Conservation (phyloP, 2,113 vertebrate species). For the Lagopus muta region DNA sequence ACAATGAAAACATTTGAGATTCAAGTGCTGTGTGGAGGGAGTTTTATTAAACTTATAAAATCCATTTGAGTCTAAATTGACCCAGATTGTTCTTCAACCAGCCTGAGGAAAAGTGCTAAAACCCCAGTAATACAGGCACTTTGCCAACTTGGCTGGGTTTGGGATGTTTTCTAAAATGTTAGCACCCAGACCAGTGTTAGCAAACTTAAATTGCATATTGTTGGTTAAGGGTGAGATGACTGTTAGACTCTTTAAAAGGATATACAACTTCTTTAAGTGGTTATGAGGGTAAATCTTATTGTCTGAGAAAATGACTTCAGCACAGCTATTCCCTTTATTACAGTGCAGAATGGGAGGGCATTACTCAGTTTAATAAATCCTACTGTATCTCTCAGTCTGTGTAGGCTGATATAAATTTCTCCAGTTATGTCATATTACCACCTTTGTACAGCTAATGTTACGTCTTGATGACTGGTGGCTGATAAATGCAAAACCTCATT, state of each 20-base stretch:
- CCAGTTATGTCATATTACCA: conserved; percentile 81
- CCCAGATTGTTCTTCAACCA: not conserved
- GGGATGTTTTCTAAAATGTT: not conserved
- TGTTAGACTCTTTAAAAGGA: conserved; percentile 55
- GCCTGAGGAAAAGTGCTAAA: not conserved
- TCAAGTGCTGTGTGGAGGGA: not conserved
- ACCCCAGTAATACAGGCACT: not conserved
- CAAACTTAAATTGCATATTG: conserved; percentile 57
- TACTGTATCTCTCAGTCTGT: conserved; percentile 77
- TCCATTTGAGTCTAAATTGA: not conserved
- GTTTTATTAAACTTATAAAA: not conserved
- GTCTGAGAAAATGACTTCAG: conserved; percentile 79
- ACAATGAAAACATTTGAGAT: not conserved
- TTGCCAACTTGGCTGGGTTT: not conserved
- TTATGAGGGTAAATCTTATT: conserved; percentile 79
- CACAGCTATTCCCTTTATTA: conserved; percentile 80
- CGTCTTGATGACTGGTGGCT: conserved; percentile 81
- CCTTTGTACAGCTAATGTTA: conserved; percentile 80
- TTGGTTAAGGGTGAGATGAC: conserved; percentile 60
- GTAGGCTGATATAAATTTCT: conserved; percentile 83
- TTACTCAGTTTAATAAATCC: conserved; percentile 85
- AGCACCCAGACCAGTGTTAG: not conserved
- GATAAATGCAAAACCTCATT: conserved; percentile 95
- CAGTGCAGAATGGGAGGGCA: conserved; percentile 72
- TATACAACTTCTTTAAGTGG: conserved; percentile 73